Evolutionary conservation across 1,140 invertebrate genomes (phyloP).

Genomic region (Dufourea novaeangliae): DNA sequence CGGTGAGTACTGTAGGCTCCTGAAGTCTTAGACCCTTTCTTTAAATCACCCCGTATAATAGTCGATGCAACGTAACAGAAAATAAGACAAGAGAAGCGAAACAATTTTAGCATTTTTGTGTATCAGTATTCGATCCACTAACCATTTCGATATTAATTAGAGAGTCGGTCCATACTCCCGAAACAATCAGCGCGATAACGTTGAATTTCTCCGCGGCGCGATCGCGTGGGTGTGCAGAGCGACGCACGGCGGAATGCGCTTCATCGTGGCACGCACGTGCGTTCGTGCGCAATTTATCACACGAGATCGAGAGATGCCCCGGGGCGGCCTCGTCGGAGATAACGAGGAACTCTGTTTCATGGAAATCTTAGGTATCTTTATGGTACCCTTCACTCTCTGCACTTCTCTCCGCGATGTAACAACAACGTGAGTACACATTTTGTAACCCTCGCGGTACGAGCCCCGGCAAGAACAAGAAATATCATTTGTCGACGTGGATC

Average conservation of each 20-base stretch:
- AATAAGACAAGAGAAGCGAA: too few relatives aligned
- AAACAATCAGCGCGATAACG: background rate
- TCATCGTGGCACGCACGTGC: slow-evolving; percentile 27
- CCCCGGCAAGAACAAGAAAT: slow-evolving; percentile 20
- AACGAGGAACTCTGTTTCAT: slow-evolving; percentile 49
- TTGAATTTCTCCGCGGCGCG: background rate
- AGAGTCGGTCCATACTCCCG: too few relatives aligned
- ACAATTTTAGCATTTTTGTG: too few relatives aligned
- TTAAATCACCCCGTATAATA: too few relatives aligned
- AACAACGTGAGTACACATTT: slow-evolving; percentile 24
- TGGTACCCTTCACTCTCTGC: slow-evolving; percentile 29
- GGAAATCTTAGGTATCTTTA: slow-evolving; percentile 51
- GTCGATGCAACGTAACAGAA: too few relatives aligned
- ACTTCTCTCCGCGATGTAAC: slow-evolving; percentile 20
- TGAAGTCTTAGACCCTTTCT: too few relatives aligned
- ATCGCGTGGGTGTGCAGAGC: slow-evolving; percentile 7
- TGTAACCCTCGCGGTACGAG: background rate
- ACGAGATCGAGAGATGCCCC: slow-evolving; percentile 52
- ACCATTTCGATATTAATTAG: background rate
- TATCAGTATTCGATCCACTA: too few relatives aligned
- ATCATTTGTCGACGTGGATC: slow-evolving; percentile 24
- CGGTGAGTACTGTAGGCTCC: too few relatives aligned
- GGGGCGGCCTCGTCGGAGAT: slow-evolving; percentile 39
- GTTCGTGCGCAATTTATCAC: slow-evolving; percentile 61
- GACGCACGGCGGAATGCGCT: slow-evolving; percentile 27